Evolutionary conservation across 2,113 vertebrate species (phyloP).

Genomic region (Podocnemis expansa): DNA sequence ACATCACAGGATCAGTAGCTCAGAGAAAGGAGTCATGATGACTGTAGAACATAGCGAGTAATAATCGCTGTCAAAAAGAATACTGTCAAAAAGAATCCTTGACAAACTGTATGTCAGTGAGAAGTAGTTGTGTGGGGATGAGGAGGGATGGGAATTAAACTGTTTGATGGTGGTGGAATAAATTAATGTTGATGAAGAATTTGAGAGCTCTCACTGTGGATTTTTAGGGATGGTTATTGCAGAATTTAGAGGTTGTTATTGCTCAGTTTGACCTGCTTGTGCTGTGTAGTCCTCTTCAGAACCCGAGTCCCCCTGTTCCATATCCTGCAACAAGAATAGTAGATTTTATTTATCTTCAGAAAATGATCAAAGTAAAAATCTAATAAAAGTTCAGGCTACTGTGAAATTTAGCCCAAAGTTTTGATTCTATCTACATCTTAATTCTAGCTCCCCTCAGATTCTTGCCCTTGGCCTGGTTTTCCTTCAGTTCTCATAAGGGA

Average conservation of each 20-base stretch:
- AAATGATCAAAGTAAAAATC: background rate
- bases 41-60: rapidly evolving
- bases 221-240: background rate
- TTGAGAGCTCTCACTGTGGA: background rate
- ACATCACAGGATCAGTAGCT: background rate
- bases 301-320: background rate
- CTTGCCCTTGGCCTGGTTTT: background rate
- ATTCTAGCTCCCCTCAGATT: background rate
- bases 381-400: background rate
- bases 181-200: background rate
- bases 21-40: background rate
- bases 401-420: background rate
- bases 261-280: background rate
- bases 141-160: background rate
- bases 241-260: background rate
- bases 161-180: background rate
- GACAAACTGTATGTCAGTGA: background rate
- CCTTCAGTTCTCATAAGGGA: background rate
- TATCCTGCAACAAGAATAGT: background rate
- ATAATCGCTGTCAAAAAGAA: background rate
- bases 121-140: background rate
- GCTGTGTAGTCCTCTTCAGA: background rate
- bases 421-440: background rate
- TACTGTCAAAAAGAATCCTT: background rate
- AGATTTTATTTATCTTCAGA: background rate